These are phyloP conservation scores for Tolmerus cingulatus DNA, from an alignment of 2,888 invertebrate genomes.

Conservation along the genomic window DNA sequence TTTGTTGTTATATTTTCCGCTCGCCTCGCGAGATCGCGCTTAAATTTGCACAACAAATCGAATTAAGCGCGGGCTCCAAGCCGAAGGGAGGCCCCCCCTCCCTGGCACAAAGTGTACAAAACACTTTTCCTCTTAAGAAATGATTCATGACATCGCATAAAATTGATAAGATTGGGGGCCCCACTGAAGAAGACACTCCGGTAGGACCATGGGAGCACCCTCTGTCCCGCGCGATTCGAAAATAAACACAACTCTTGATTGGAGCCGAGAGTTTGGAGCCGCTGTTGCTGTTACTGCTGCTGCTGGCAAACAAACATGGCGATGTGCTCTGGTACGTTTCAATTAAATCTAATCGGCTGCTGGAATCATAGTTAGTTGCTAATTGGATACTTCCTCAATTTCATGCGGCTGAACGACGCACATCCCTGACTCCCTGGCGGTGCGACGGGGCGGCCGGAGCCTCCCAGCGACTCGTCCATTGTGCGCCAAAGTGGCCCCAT, in stretches of 20 bases:
- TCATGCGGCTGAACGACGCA: constrained; percentile 1
- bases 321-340: constrained; percentile 36
- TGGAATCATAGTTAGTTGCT: constrained; percentile 20
- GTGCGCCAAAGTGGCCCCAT: not conserved
- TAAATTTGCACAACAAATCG: not conserved
- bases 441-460: not conserved
- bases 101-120: not conserved
- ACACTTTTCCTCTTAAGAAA: not conserved
- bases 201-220: not conserved
- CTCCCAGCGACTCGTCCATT: not conserved
- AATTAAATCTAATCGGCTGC: constrained; percentile 35
- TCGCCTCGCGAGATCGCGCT: not conserved
- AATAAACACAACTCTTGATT: not conserved
- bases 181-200: not conserved
- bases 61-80: not conserved
- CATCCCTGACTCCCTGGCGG: not conserved
- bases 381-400: constrained; percentile 45
- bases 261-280: not conserved
- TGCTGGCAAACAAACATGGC: not conserved
- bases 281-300: not conserved
- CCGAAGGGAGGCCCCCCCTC: not conserved
- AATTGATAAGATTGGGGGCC: not conserved
- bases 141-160: constrained; percentile 10
- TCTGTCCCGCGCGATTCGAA: not conserved
- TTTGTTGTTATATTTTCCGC: not conserved